Evolutionary conservation across 2,113 vertebrate genomes (phyloP).

Genomic region (Struthio camelus): DNA sequence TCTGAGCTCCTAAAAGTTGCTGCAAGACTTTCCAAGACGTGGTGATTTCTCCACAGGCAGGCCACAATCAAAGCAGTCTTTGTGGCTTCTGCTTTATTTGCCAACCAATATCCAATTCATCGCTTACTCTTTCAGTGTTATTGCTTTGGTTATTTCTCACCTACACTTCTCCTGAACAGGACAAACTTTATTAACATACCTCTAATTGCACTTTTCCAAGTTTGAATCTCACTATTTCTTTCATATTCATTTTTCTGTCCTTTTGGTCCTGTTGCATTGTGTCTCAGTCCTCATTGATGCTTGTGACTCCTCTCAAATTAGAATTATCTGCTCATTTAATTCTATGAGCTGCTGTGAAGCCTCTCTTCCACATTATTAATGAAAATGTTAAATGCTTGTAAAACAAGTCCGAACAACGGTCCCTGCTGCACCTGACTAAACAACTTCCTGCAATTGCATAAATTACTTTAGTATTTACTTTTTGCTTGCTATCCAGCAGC

Average conservation of each 20-base stretch:
- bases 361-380: constrained; percentile 19
- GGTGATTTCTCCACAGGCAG: background rate
- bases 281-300: background rate
- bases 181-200: background rate
- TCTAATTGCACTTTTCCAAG: background rate
- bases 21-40: background rate
- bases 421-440: background rate
- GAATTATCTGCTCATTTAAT: background rate
- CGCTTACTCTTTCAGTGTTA: background rate
- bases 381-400: constrained; percentile 19
- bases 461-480: background rate
- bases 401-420: background rate
- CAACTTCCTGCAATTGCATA: background rate
- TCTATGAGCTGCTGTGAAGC: background rate
- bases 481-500: background rate
- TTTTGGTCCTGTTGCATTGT: background rate
- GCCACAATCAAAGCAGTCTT: background rate
- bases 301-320: background rate
- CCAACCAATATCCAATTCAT: background rate
- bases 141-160: background rate
- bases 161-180: background rate
- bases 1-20: background rate
- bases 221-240: background rate
- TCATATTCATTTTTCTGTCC: background rate
- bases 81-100: background rate